Evolutionary conservation across 2,797 vertebrate genomes (phyloP).

Genomic region (Paratrypauchen microcephalus): DNA sequence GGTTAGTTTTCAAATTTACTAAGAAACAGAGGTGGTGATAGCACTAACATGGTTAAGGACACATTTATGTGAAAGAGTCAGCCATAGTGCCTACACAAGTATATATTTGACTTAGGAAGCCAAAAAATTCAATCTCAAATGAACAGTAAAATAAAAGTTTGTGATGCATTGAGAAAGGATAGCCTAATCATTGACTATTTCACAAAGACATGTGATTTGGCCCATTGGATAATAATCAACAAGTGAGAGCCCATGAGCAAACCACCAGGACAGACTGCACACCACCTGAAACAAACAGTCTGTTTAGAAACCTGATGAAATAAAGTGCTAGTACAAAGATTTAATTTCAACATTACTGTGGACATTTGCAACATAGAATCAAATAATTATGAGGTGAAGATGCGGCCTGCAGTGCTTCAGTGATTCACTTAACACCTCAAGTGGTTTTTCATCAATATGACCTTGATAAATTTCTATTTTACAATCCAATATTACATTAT

Average conservation of each 20-base stretch:
- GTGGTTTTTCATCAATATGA: slow-evolving; percentile 69
- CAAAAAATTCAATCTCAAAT: slow-evolving; percentile 56
- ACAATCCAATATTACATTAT: slow-evolving; percentile 87
- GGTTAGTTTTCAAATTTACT: slow-evolving; percentile 71
- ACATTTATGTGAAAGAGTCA: slow-evolving; percentile 59
- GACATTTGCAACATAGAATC: slow-evolving; percentile 51
- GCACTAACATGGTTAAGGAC: slow-evolving; percentile 67
- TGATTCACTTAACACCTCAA: slow-evolving; percentile 70
- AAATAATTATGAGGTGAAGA: slow-evolving; percentile 41
- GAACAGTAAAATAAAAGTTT: slow-evolving; percentile 54
- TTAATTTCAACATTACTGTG: slow-evolving; percentile 66
- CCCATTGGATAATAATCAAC: slow-evolving; percentile 58
- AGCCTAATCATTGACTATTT: slow-evolving; percentile 42
- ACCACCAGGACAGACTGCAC: slow-evolving; percentile 60
- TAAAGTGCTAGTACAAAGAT: slow-evolving; percentile 82
- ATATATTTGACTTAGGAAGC: slow-evolving; percentile 51
- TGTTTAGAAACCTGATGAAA: slow-evolving; percentile 70
- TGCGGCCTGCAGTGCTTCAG: slow-evolving; percentile 66
- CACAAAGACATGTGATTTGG: slow-evolving; percentile 62
- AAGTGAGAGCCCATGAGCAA: slow-evolving; percentile 56
- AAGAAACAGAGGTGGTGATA: slow-evolving; percentile 68
- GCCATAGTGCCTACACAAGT: slow-evolving; percentile 53
- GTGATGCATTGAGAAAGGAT: slow-evolving; percentile 46
- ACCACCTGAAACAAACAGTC: slow-evolving; percentile 63
- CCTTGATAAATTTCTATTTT: slow-evolving; percentile 79